Evolutionary conservation across 37 sponge, comb jelly and placozoan genomes (phyloP).

Genomic region (Beroe forskalii): DNA sequence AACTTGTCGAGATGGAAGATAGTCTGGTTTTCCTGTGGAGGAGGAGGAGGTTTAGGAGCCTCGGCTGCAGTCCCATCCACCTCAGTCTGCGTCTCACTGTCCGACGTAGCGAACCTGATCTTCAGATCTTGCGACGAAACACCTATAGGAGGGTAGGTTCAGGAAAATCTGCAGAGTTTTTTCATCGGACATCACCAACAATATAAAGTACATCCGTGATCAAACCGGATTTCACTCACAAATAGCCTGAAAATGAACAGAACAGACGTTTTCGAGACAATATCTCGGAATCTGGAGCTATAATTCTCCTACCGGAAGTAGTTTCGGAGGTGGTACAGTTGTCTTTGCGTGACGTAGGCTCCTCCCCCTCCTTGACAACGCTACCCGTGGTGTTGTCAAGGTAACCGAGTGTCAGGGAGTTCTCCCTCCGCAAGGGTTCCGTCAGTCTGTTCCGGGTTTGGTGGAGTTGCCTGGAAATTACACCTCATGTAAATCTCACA

Average conservation of each 20-base stretch:
- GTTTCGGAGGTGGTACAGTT: neutral
- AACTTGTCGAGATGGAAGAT: conserved; percentile 49
- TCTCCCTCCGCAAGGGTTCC: neutral
- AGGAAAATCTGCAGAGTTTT: neutral
- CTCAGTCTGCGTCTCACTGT: conserved; percentile 9
- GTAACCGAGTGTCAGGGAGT: neutral
- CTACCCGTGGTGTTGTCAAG: neutral
- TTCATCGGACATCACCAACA: neutral
- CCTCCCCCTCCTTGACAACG: neutral
- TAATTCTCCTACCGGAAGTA: neutral
- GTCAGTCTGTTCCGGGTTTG: neutral
- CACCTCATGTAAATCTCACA: too few species aligned
- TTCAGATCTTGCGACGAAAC: conserved; percentile 35
- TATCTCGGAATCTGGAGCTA: too few species aligned
- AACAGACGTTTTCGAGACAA: too few species aligned
- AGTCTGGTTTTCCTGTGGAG: neutral
- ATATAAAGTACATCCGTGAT: too few species aligned
- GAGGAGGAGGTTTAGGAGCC: neutral
- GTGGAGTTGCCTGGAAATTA: conserved; percentile 31
- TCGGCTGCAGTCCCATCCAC: neutral
- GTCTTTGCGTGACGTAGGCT: neutral
- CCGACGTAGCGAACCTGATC: conserved; percentile 14
- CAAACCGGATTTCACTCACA: too few species aligned
- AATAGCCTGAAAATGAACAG: too few species aligned
- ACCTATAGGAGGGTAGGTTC: neutral